These are phyloP conservation scores for Rhizomys pruinosus DNA, from an alignment of 2,113 vertebrate species.

Conservation along the genomic window DNA sequence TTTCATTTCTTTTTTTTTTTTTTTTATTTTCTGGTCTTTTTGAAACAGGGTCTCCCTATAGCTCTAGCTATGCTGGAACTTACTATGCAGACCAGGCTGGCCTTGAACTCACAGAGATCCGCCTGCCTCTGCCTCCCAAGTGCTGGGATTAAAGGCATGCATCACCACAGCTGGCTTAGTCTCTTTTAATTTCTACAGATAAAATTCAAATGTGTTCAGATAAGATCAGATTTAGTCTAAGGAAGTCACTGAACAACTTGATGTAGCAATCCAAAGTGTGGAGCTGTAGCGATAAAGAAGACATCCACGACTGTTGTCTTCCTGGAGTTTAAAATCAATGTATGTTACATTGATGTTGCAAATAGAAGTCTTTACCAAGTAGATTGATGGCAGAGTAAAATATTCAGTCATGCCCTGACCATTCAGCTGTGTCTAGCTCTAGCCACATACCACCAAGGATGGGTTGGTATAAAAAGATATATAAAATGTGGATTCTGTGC, in stretches of 20 bases:
- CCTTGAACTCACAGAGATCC: no score
- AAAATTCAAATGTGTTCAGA: background rate
- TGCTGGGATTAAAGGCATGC: no score
- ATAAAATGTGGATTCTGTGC: background rate
- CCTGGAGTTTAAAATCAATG: background rate
- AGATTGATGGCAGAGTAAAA: background rate
- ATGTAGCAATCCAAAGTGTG: background rate
- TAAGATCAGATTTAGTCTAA: background rate
- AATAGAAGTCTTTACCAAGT: slow-evolving; percentile 11
- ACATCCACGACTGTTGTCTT: background rate
- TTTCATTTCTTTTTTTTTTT: no score
- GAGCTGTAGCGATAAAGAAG: background rate
- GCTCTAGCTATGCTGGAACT: no score
- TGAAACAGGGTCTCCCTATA: no score
- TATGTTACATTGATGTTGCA: background rate
- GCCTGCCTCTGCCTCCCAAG: no score
- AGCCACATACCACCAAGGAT: background rate
- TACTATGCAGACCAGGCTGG: no score
- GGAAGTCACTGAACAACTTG: background rate
- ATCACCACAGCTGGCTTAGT: no score
- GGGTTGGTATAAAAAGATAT: background rate
- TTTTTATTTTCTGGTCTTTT: no score
- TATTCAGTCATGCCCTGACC: background rate
- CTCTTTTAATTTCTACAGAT: background rate
- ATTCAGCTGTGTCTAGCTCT: background rate